Percentiles rank a stretch among this genome's conserved stretches.
phyloP scores from a whole-genome alignment of 2,113 vertebrate species.

The Notiomystis cincta region DNA sequence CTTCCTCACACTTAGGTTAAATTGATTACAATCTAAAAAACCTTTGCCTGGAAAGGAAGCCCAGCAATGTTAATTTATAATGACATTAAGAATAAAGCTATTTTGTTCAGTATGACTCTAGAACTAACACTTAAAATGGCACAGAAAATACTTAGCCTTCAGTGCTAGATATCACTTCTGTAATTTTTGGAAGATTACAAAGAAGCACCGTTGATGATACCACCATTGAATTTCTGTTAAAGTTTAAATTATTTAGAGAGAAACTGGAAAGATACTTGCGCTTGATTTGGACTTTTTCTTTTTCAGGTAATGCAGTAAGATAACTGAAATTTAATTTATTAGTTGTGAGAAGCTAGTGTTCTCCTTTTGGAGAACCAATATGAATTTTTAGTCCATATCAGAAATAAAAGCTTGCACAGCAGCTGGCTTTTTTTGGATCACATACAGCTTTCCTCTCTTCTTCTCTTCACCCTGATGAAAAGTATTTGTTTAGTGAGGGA shows the following conservation, averaged over 20 bases:
- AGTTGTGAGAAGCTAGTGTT: neutral
- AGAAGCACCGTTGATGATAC: neutral
- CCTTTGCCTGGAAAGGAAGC: conserved; percentile 73
- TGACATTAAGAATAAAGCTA: conserved; percentile 15
- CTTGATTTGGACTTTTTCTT: neutral
- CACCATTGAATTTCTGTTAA: neutral
- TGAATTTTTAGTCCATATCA: neutral
- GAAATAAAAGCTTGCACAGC: neutral
- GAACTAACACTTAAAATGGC: neutral
- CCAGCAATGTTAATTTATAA: conserved; percentile 58
- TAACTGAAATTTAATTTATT: neutral
- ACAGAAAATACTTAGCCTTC: neutral
- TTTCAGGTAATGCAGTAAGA: neutral
- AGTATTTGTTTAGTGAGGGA: neutral
- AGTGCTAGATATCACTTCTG: neutral
- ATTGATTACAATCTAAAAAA: conserved; percentile 73
- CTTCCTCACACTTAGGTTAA: conserved; percentile 67
- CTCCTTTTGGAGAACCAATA: neutral
- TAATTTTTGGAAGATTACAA: neutral
- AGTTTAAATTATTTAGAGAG: neutral
- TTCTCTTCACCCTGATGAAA: neutral
- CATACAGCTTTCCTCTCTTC: neutral
- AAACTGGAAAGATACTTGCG: neutral
- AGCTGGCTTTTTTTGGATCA: neutral
- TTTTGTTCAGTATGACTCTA: neutral